Evolutionary conservation across 2,113 vertebrate species (phyloP).

Genomic region (Protobothrops mucrosquamatus): DNA sequence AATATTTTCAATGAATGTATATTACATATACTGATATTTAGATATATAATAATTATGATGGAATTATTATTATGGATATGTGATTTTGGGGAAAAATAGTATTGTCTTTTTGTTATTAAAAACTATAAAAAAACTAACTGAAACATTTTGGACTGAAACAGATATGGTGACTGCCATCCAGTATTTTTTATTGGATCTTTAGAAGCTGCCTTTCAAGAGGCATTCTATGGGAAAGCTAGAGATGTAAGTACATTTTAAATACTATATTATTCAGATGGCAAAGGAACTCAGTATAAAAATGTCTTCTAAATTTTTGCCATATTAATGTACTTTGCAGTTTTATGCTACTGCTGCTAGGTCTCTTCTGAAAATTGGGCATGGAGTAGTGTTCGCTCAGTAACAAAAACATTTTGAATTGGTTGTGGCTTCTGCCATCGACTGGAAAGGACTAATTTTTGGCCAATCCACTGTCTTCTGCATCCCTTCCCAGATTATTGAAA

Average conservation of each 20-base stretch:
- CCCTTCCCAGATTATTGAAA: not conserved
- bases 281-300: not conserved
- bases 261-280: not conserved
- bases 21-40: not conserved
- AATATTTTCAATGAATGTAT: not conserved
- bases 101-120: not conserved
- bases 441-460: not conserved
- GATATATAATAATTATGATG: not conserved
- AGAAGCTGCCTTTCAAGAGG: constrained; percentile 99
- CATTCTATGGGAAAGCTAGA: constrained; percentile 98
- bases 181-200: constrained; percentile 98
- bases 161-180: constrained; percentile 97
- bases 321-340: not conserved
- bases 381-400: not conserved
- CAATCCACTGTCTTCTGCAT: not conserved
- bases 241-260: constrained; percentile 83
- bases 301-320: not conserved
- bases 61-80: not conserved
- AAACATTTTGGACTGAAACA: constrained; percentile 62
- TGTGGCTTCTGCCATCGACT: not conserved
- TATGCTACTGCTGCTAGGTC: not conserved
- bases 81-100: not conserved
- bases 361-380: not conserved
- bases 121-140: constrained; percentile 23
- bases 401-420: not conserved